Evolutionary conservation across 2,888 invertebrate species (phyloP), one percentile per base, ranked within the genome.

Genomic region (Hirtodrosophila cameraria): DNA sequence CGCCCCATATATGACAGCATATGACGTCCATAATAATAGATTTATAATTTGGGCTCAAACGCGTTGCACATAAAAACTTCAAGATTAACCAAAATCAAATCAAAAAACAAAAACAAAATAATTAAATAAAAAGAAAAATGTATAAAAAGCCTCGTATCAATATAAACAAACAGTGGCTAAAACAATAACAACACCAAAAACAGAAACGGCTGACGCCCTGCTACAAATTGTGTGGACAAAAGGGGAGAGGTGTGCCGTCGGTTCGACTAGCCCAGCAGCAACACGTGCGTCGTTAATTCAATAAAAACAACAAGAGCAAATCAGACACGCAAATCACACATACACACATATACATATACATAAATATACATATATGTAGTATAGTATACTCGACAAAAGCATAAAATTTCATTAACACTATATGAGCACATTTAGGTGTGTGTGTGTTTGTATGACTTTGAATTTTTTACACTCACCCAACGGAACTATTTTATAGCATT

Each of bases 241-340:
- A 20, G 49, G 50, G 64, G 41, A 23, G 36, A n/a, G 60, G 20
- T 6, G 25, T 12, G 48, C 13, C 42, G 45, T n/a, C 46, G 53
- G 68, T 61, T 71, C 67, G 83, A 61, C 64, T 79, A 59, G 60
- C 64, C 15, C 62, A 52, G 58, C 54, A 55, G 72, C 77, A 79
- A 80, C 80, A 80, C 83, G 80, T 80, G 80, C 80, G 72, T 57
- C 80, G 75, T 69, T 76, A 72, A 83, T 77, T 80, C 65, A 83
- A 83, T 75, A 83, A 69, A 64, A 73, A 69, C 59, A 79, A 67
- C 66, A 61, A 61, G 71, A 68, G 62, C 45, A 74, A 68, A 38
- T 57, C 45, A 20, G 39, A 25, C 43, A 50, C 28, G 25, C 39
- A 31, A 43, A 46, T 36, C 43, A 43, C 27, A 35, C n/a, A 25